Conservation (phyloP, 2,113 vertebrate species). For the Synchiropus splendidus region DNA sequence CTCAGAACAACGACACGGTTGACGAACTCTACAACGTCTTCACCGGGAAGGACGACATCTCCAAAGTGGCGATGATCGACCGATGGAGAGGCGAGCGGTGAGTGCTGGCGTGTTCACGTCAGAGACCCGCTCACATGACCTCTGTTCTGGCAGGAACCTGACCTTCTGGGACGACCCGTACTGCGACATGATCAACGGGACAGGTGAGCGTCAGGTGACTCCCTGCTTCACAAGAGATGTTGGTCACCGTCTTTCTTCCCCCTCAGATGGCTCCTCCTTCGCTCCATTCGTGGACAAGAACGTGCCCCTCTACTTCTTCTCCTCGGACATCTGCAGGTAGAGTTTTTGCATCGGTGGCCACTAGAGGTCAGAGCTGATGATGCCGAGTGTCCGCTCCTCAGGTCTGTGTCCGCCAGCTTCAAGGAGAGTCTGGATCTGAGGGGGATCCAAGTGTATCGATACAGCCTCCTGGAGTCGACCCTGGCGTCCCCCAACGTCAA, state of each 20-base stretch:
- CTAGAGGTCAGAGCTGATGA: conserved; percentile 44
- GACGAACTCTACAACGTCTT: conserved; percentile 79
- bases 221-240: background rate
- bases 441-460: conserved; percentile 83
- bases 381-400: conserved; percentile 32
- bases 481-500: conserved; percentile 74
- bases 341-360: conserved; percentile 12
- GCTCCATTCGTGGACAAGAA: conserved; percentile 76
- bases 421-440: conserved; percentile 55
- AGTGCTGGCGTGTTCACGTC: conserved; percentile 12
- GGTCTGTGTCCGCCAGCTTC: conserved; percentile 79
- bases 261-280: conserved; percentile 83
- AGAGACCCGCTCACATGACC: background rate
- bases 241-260: background rate
- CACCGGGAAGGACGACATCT: conserved; percentile 75
- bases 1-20: conserved; percentile 78
- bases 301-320: conserved; percentile 75
- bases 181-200: conserved; percentile 90
- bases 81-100: conserved; percentile 74
- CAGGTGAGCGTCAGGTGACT: conserved; percentile 66
- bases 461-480: conserved; percentile 60
- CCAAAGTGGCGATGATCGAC: conserved; percentile 74
- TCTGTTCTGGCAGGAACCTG: conserved; percentile 62
- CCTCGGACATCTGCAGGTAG: conserved; percentile 93
- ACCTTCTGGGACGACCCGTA: conserved; percentile 70